Conservation (phyloP, 64 coral and sea anemone genomes). For the Actinia tenebrosa region DNA sequence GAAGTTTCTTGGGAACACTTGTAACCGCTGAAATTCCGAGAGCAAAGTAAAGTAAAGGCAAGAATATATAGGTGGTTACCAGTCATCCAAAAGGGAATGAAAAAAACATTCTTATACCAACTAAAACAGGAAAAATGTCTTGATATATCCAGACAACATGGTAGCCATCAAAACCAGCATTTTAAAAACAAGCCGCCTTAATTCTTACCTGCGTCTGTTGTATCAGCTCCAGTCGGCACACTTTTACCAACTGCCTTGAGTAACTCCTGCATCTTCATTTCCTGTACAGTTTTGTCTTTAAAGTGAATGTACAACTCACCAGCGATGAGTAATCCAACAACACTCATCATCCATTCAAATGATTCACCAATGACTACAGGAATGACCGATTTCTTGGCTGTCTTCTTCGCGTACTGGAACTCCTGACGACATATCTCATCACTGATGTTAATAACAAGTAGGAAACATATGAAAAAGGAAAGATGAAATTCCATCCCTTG, state of each 20-base stretch:
- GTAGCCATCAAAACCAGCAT: too few species aligned
- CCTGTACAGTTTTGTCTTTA: slow-evolving; percentile 58
- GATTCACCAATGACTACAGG: slow-evolving; percentile 78
- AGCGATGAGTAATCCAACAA: slow-evolving; percentile 87
- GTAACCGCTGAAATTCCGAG: not conserved
- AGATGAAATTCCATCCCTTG: too few species aligned
- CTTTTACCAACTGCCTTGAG: slow-evolving; percentile 68
- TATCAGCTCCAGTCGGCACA: not conserved
- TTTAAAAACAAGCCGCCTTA: not conserved
- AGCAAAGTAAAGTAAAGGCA: not conserved
- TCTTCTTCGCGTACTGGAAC: slow-evolving; percentile 93
- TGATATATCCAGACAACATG: too few species aligned
- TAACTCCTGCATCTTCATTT: slow-evolving; percentile 75
- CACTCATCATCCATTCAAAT: slow-evolving; percentile 92
- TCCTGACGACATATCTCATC: slow-evolving; percentile 91
- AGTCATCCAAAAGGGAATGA: too few species aligned
- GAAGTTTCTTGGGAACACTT: not conserved
- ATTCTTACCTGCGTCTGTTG: not conserved
- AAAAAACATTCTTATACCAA: too few species aligned
- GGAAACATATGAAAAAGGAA: too few species aligned
- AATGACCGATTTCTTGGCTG: slow-evolving; percentile 75
- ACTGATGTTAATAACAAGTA: not conserved
- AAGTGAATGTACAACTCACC: slow-evolving; percentile 98
- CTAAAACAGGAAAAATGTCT: too few species aligned
- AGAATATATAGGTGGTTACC: not conserved